Base-by-base conservation (phyloP, 2,113 vertebrate genomes). In the human (Homo sapiens) region DNA sequence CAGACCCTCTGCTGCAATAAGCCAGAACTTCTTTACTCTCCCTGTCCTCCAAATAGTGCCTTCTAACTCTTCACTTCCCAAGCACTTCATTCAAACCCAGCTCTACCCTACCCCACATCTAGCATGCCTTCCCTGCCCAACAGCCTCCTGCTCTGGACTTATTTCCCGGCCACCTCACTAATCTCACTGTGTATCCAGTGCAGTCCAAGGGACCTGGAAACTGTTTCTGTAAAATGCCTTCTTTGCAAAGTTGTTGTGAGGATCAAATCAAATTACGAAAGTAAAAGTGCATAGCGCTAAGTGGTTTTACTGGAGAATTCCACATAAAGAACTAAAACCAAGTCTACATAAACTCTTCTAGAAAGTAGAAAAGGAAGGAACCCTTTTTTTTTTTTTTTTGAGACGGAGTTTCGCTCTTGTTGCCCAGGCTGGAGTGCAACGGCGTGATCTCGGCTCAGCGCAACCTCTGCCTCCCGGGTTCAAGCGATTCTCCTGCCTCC, bases 211-310 rank as follows among this genome's bases (percentile, higher is more conserved):
- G 50, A 45, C 9, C n/a, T 9, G n/a, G 43, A 76, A 76, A 81
- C 75, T 61, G 32, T 57, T 78, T 80, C 93, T 73, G 22, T 89
- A 80, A 80, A 89, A 75, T 93, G 59, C 48, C 57, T 94, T 76
- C 50, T 81, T 81, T 78, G 40, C 16, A 76, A 86, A 68, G 43
- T 38, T 64, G 30, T 59, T 80, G 68, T 30, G 40, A 94, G 22
- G n/a, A 87, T 76, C 40, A 50, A 82, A 25, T 94, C 38, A 80
- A 76, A 85, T 73, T 59, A 22, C 50, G 23, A 79, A 50, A 80
- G 85, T 17, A 38, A 75, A 92, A 59, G n/a, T 76, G 17, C 3
- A 18, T 22, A 76, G 35, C 3, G 9, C 9, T 14, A 85, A 8
- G 30, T 73, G 43, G 61, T 35, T 83, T 73, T 27, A 68, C 32